Base-by-base conservation (phyloP, 2,113 vertebrate genomes). In the Pluvialis apricaria region DNA sequence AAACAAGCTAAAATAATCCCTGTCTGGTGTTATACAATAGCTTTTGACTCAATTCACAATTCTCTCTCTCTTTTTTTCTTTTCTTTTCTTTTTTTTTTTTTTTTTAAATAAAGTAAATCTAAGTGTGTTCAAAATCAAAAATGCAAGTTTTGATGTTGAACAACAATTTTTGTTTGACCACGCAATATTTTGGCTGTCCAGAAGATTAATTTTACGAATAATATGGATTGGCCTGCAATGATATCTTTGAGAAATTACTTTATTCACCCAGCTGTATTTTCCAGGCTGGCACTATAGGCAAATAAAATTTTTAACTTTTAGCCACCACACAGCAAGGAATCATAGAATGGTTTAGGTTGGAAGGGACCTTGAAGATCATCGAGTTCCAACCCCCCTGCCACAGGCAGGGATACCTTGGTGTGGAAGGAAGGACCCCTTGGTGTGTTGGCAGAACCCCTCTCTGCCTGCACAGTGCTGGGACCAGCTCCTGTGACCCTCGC, bases 391-490 rank as follows among this genome's bases (percentile, higher is more conserved):
- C n/a, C n/a, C n/a, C n/a, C n/a, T n/a, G n/a, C n/a, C n/a, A n/a
- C n/a, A n/a, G n/a, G n/a, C n/a, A n/a, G n/a, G 45, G 44, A 45
- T 16, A 45, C 44, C 44, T 45, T 16, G 44, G 44, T 13, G 10
- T n/a, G n/a, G n/a, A n/a, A n/a, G n/a, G n/a, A n/a, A n/a, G 47
- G 28, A 19, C 21, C 4, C 8, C 18, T 19, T 26, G 40, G 22
- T 7, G 1, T 5, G 19, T 16, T 9, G 77, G 17, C 47, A 32
- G 36, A 40, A 38, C 32, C 8, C 17, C 13, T 18, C 58, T 24
- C 49, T 61, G 40, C 15, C 8, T 0, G 0, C 14, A 5, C 7
- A 2, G 3, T 3, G 8, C 6, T 22, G 49, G 47, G 22, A 49
- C 32, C 24, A 13, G 28, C 29, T 61, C 15, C 0, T 11, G 55